These are phyloP conservation scores for Chitala chitala DNA, from an alignment of 2,113 vertebrate genomes.

Conservation along the genomic window DNA sequence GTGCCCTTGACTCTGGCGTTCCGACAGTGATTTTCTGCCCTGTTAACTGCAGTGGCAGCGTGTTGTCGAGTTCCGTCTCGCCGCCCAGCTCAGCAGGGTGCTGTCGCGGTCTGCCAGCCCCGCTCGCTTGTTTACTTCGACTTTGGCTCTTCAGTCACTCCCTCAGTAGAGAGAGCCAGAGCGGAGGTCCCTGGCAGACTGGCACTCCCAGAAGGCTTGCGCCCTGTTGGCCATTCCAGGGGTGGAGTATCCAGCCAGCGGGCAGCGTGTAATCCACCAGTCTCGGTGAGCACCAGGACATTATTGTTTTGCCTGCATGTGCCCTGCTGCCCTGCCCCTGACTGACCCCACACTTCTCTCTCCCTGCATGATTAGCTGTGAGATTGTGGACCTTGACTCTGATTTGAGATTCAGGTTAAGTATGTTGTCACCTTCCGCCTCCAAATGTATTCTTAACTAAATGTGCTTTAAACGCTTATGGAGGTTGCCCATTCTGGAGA, in stretches of 20 bases:
- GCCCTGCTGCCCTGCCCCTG: not conserved
- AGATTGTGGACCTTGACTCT: not conserved
- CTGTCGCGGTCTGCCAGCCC: not conserved
- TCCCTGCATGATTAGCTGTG: not conserved
- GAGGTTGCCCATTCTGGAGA: constrained; percentile 18
- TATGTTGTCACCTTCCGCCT: not conserved
- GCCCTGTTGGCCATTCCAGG: too few relatives aligned
- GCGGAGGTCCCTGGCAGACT: too few relatives aligned
- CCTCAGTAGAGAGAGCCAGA: too few relatives aligned
- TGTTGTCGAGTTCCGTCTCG: too few relatives aligned
- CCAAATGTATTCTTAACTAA: not conserved
- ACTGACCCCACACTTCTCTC: not conserved
- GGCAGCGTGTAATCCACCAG: not conserved
- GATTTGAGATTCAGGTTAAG: constrained; percentile 15
- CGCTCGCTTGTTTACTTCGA: too few relatives aligned
- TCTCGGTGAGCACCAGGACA: not conserved
- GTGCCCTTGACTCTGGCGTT: not conserved
- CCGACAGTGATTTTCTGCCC: not conserved
- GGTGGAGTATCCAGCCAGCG: too few relatives aligned
- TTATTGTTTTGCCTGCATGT: not conserved
- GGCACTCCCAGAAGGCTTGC: too few relatives aligned
- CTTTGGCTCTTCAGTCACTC: too few relatives aligned
- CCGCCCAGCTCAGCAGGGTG: not conserved
- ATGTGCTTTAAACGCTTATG: constrained; percentile 18
- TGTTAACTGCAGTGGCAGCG: not conserved